Percentiles rank a stretch among this genome's conserved stretches.
phyloP scores from a whole-genome alignment of 2,113 vertebrate species.

The Ictalurus furcatus region DNA sequence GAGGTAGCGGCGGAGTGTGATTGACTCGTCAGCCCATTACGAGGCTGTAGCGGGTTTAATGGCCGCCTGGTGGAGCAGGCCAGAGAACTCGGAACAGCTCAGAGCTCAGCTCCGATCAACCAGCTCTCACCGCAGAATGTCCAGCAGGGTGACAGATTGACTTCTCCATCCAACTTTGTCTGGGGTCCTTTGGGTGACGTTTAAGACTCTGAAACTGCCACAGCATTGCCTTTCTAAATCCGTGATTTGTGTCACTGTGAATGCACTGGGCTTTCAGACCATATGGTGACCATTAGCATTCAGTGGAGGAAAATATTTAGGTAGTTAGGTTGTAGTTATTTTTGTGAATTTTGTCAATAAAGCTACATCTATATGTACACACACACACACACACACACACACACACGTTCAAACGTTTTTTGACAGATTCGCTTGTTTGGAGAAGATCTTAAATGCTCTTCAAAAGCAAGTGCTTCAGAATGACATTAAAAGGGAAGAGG shows the following conservation, averaged over 20 bases:
- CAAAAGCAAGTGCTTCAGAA: conserved; percentile 54
- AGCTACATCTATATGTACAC: neutral
- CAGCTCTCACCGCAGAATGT: conserved; percentile 73
- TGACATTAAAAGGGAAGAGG: conserved; percentile 48
- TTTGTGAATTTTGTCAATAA: neutral
- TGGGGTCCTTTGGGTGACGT: conserved; percentile 20
- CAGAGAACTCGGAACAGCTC: conserved; percentile 81
- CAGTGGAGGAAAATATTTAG: neutral
- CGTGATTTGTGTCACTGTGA: conserved; percentile 20
- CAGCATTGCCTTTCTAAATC: conserved; percentile 6
- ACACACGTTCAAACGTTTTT: conserved; percentile 8
- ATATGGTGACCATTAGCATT: conserved; percentile 36
- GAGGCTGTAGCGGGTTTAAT: conserved; percentile 85
- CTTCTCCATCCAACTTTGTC: conserved; percentile 45
- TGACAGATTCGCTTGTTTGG: conserved; percentile 27
- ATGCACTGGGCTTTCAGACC: neutral
- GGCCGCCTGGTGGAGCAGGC: conserved; percentile 80
- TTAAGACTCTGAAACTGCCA: conserved; percentile 22
- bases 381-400: neutral
- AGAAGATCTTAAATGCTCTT: conserved; percentile 51
- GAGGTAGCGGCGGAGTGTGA: conserved; percentile 79
- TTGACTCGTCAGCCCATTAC: conserved; percentile 88
- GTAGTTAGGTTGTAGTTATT: neutral
- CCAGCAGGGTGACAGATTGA: conserved; percentile 47
- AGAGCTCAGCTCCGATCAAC: conserved; percentile 79